Percentiles rank a stretch among this genome's conserved stretches.
phyloP scores from a whole-genome alignment of 2,888 invertebrate genomes.

The Chloroclysta siterata region DNA sequence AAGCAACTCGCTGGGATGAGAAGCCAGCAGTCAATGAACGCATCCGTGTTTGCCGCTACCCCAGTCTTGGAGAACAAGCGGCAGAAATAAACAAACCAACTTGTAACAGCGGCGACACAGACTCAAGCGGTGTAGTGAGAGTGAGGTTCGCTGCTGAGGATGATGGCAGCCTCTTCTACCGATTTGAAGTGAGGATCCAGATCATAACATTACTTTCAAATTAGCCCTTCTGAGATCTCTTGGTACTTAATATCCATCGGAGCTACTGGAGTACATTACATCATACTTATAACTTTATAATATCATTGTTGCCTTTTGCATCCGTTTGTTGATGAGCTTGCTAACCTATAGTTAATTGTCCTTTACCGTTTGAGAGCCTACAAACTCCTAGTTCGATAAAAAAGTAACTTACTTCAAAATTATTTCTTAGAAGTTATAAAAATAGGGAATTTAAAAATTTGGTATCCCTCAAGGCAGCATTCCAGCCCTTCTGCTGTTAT shows the following conservation, averaged over 20 bases:
- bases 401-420: too few species aligned
- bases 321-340: too few species aligned
- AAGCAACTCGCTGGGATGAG: slow-evolving; percentile 77
- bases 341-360: too few species aligned
- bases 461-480: slow-evolving; percentile 3
- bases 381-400: too few species aligned
- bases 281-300: too few species aligned
- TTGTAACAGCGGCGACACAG: slow-evolving; percentile 62
- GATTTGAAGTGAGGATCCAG: slow-evolving; percentile 58
- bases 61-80: slow-evolving; percentile 35
- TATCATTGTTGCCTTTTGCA: too few species aligned
- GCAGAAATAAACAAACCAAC: slow-evolving; percentile 26
- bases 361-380: too few species aligned
- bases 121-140: slow-evolving; percentile 61
- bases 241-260: too few species aligned
- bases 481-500: background rate
- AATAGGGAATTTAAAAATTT: background rate
- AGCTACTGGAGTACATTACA: too few species aligned
- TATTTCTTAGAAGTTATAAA: too few species aligned
- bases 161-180: slow-evolving; percentile 56
- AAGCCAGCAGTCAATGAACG: slow-evolving; percentile 63
- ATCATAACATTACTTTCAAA: too few species aligned
- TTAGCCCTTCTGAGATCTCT: too few species aligned
- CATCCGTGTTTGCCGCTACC: slow-evolving; percentile 67
- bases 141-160: slow-evolving; percentile 65